Conservation (phyloP, 2,888 invertebrate species). For the Bellardia bayeri region DNA sequence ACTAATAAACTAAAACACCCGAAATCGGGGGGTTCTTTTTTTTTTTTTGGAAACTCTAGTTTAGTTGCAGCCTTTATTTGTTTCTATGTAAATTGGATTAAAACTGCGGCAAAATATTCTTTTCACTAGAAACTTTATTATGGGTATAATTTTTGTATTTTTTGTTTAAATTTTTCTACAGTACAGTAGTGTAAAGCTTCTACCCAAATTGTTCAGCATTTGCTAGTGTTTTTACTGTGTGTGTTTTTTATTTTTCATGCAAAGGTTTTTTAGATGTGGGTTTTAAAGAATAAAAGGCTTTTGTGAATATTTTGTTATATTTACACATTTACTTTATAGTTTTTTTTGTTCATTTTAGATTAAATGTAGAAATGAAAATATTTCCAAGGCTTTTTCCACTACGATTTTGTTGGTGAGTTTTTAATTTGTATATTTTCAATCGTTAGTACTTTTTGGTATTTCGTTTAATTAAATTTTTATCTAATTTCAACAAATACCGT, state of each 20-base stretch:
- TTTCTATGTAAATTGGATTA: conserved; percentile 58
- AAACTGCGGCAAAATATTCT: conserved; percentile 38
- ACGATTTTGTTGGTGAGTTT: not conserved
- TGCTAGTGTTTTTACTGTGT: conserved; percentile 7
- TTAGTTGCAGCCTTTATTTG: not conserved
- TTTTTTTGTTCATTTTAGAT: not conserved
- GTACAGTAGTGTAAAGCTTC: not conserved
- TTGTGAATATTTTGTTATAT: conserved; percentile 42
- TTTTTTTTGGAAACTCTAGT: too few species aligned
- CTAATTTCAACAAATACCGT: conserved; percentile 14
- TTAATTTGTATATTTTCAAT: conserved; percentile 19
- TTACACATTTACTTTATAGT: conserved; percentile 34
- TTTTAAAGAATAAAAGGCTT: conserved; percentile 20
- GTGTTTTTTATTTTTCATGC: not conserved
- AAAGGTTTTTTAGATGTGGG: conserved; percentile 18
- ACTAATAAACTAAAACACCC: too few species aligned
- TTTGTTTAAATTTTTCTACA: not conserved
- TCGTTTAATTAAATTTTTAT: conserved; percentile 40
- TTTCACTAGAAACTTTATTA: conserved; percentile 35
- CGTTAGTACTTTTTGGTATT: not conserved
- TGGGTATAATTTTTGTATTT: conserved; percentile 5
- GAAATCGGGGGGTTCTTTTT: too few species aligned
- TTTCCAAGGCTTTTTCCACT: not conserved
- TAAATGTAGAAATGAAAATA: conserved; percentile 31
- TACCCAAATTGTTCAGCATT: not conserved